Evolutionary conservation across 2,888 invertebrate species (phyloP).

Genomic region (Notocelia uddmanniana): DNA sequence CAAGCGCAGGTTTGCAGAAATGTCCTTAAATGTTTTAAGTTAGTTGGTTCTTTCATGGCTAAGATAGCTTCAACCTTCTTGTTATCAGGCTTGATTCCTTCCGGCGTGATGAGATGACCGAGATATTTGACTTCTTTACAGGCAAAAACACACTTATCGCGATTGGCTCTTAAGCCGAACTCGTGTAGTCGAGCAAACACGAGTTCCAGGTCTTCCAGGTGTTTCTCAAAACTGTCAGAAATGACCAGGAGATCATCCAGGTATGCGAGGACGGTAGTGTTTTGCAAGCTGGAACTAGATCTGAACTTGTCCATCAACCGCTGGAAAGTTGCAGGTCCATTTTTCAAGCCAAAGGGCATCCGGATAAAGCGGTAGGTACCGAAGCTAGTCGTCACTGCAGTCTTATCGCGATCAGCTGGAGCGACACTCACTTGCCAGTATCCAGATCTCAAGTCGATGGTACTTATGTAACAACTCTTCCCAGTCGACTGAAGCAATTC

Average conservation of each 20-base stretch:
- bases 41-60: constrained; percentile 25
- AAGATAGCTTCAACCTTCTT: constrained; percentile 31
- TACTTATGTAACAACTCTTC: constrained; percentile 52
- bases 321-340: constrained; percentile 55
- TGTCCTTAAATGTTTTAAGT: constrained; percentile 42
- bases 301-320: constrained; percentile 53
- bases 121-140: constrained; percentile 31
- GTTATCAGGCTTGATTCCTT: constrained; percentile 26
- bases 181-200: constrained; percentile 40
- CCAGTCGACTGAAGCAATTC: constrained; percentile 57
- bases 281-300: constrained; percentile 37
- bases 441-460: constrained; percentile 60
- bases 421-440: constrained; percentile 59
- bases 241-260: constrained; percentile 53
- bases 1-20: constrained; percentile 57
- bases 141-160: constrained; percentile 39
- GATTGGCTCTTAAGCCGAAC: constrained; percentile 47
- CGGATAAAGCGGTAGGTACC: constrained; percentile 52
- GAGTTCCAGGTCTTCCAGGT: constrained; percentile 47
- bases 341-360: constrained; percentile 56
- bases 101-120: constrained; percentile 35
- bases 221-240: constrained; percentile 48
- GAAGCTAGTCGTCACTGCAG: constrained; percentile 54
- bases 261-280: constrained; percentile 49
- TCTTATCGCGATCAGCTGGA: constrained; percentile 52